Base-by-base conservation (phyloP, 1,140 invertebrate genomes). In the Megathymus violae region DNA sequence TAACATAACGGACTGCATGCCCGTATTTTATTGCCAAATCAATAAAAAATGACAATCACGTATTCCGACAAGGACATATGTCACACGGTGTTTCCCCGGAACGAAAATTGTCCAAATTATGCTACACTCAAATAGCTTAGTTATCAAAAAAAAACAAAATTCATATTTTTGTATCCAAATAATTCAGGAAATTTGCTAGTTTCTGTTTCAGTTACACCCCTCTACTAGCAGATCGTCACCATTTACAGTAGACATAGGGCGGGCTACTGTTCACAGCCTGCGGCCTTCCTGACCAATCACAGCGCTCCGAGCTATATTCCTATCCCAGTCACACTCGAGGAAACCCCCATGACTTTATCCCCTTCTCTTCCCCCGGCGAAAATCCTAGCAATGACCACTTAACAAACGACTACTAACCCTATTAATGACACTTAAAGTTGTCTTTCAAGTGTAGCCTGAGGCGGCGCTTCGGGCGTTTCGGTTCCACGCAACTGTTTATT, bases 261-360 rank as follows among this genome's bases (percentile, higher is more conserved):
- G 88, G 86, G 88, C 88, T 91, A 91, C 88, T 82, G 88, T 88
- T 87, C 88, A 91, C 86, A 81, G 88, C 88, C 88, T 87, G 88
- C 83, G 88, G 88, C 88, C 86, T 89, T 91, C 85, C 88, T 89
- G 88, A 91, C 86, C 88, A 91, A 91, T 91, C 88, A 89, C 88
- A 91, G 85, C 85, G 86, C 88, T 91, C 75, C 76, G 84, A 91
- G 88, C 88, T 85, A 91, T 91, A 82, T 87, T 64, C 3, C 76
- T 60, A 40, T 89, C 84, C 56, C 76, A 31, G 58, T 85, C 69
- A 19, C 69, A 61, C 78, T 10, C 61, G 25, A 34, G 14, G 27
- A 65, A 68, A 73, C 54, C 60, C 71, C 65, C 63, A 88, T 89
- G 59, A 62, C 48, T 46, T 67, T 64, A 69, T 89, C 82, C 67